Percentiles rank a stretch among this genome's conserved stretches.
Conservation (phyloP, 2,797 vertebrate genomes). For the Cossypha heuglini region DNA sequence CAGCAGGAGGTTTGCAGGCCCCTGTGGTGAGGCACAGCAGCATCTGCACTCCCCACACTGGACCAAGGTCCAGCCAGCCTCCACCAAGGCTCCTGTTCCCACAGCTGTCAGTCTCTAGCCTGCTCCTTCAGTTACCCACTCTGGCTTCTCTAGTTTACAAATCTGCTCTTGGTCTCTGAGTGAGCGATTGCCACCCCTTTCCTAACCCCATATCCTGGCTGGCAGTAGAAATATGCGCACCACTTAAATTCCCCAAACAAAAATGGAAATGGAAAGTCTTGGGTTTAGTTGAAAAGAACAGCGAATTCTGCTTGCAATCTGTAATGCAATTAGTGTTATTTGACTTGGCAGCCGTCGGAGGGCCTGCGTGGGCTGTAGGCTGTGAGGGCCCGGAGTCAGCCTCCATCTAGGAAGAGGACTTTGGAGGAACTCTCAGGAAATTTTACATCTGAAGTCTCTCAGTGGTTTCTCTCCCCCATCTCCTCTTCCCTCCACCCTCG, state of each 20-base stretch:
- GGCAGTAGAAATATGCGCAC: neutral
- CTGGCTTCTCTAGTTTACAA: conserved; percentile 66
- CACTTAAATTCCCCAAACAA: conserved; percentile 41
- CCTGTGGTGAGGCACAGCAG: rapidly evolving
- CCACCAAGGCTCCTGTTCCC: neutral
- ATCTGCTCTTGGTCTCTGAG: conserved; percentile 46
- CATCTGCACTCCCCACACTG: rapidly evolving
- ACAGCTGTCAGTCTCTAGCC: neutral
- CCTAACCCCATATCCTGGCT: conserved; percentile 38
- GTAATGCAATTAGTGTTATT: conserved; percentile 79
- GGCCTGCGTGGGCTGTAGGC: conserved; percentile 68
- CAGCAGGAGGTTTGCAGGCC: neutral
- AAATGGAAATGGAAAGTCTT: conserved; percentile 72
- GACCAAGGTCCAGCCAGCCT: neutral
- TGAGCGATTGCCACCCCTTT: neutral
- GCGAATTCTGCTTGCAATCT: conserved; percentile 76
- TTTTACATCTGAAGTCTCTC: conserved; percentile 24
- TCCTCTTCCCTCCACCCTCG: neutral
- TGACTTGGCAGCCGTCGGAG: conserved; percentile 75
- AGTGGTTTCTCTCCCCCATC: neutral
- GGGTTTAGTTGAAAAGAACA: conserved; percentile 76
- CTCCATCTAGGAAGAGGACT: conserved; percentile 22
- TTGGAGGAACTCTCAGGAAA: conserved; percentile 47
- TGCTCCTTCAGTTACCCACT: conserved; percentile 41
- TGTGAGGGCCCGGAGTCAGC: conserved; percentile 29